Percentiles rank a stretch among this genome's conserved stretches.
Evolutionary conservation across 92 coral and sea anemone species (phyloP).

Genomic region (Bergia sp.): DNA sequence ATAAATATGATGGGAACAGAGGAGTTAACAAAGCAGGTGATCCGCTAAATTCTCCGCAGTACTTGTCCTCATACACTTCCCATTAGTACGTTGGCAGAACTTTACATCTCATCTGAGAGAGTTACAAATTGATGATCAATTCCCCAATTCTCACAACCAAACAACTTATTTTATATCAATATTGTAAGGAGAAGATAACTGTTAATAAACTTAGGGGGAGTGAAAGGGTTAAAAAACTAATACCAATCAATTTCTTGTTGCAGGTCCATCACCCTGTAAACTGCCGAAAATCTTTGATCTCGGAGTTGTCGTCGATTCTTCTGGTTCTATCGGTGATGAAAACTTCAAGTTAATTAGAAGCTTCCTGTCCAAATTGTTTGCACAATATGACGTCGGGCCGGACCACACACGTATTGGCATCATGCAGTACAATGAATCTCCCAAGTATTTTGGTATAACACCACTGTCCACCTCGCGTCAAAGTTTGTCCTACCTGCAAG

Average conservation of each 20-base stretch:
- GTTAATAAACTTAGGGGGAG: no score
- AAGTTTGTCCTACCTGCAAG: not conserved
- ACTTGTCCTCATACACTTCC: no score
- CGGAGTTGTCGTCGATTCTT: constrained; percentile 3
- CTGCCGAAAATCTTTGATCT: constrained; percentile 24
- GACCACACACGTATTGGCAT: not conserved
- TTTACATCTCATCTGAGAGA: no score
- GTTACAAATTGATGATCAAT: no score
- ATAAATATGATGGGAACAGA: no score
- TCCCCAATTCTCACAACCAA: no score
- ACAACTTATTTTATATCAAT: no score
- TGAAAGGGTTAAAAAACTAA: not conserved
- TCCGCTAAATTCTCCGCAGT: no score
- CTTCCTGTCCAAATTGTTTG: constrained; percentile 12
- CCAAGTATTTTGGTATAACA: not conserved
- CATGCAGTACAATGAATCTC: not conserved
- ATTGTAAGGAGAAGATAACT: no score
- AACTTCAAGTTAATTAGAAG: not conserved
- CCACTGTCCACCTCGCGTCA: not conserved
- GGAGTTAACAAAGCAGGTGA: no score
- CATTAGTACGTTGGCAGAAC: no score
- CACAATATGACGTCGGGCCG: not conserved
- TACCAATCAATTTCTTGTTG: no score
- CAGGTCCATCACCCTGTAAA: constrained; percentile 33
- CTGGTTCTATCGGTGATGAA: not conserved